Percentiles rank a stretch among this genome's conserved stretches.
These are phyloP conservation scores for Callimorpha dominula DNA, from an alignment of 2,888 invertebrate genomes.

Conservation along the genomic window DNA sequence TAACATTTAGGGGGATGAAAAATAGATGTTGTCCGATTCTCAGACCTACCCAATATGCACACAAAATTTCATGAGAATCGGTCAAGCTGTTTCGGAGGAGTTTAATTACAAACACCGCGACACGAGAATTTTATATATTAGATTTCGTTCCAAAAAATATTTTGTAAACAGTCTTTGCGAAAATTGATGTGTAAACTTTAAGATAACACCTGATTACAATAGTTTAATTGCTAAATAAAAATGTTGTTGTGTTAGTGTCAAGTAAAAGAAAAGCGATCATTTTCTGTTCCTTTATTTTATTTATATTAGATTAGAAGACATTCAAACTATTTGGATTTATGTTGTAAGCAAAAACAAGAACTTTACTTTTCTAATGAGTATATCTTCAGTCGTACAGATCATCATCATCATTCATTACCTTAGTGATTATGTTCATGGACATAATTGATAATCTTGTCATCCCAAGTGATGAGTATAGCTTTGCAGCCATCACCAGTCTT, in stretches of 20 bases:
- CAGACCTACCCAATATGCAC: no score
- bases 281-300: not conserved
- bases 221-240: not conserved
- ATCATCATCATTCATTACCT: no score
- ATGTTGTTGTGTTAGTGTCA: not conserved
- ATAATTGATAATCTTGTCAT: slow-evolving; percentile 12
- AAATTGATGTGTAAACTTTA: not conserved
- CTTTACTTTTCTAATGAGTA: no score
- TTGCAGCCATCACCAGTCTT: slow-evolving; percentile 53
- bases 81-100: no score
- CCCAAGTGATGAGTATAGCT: slow-evolving; percentile 18
- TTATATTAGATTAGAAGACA: not conserved
- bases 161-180: not conserved
- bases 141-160: no score
- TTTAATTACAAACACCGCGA: no score
- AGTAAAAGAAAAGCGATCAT: not conserved
- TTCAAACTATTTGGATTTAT: not conserved
- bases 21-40: no score
- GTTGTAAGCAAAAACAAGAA: not conserved
- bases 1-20: no score
- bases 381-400: no score
- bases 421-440: slow-evolving; percentile 24
- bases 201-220: not conserved
- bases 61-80: no score
- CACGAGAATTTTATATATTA: no score